Conservation (phyloP, 2,888 invertebrate genomes). For the Limnephilus lunatus region DNA sequence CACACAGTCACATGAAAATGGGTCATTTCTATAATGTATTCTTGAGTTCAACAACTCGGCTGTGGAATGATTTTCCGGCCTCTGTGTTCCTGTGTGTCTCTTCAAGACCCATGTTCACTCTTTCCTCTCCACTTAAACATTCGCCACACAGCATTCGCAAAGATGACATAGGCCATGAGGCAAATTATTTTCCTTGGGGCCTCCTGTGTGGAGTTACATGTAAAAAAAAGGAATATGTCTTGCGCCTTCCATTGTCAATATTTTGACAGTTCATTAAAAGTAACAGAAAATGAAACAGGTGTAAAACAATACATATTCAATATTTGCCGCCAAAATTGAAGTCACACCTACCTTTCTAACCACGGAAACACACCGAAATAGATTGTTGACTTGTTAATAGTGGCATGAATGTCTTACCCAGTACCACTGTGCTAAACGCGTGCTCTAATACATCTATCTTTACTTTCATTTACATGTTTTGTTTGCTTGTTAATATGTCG, state of each 20-base stretch:
- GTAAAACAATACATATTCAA: neutral
- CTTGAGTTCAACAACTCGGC: too few relatives aligned
- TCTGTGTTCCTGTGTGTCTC: too few relatives aligned
- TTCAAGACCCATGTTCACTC: too few relatives aligned
- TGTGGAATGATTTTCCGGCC: too few relatives aligned
- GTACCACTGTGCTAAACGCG: neutral
- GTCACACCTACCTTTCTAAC: constrained; percentile 7
- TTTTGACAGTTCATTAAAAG: neutral
- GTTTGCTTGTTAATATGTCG: neutral
- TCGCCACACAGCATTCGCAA: too few relatives aligned
- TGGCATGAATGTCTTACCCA: neutral
- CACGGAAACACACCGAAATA: neutral
- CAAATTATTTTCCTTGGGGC: too few relatives aligned
- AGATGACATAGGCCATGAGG: too few relatives aligned
- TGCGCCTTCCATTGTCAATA: neutral
- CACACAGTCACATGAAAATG: too few relatives aligned
- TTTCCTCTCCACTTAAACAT: too few relatives aligned
- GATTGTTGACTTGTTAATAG: constrained; percentile 3
- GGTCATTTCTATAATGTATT: too few relatives aligned
- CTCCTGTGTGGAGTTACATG: too few relatives aligned
- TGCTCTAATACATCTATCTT: neutral
- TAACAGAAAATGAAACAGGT: constrained; percentile 7
- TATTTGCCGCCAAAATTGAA: constrained; percentile 6
- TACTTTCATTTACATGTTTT: neutral
- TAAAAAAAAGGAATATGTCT: neutral